Percentiles rank a stretch among this genome's conserved stretches.
These are phyloP conservation scores for Baryphthengus martii DNA, from an alignment of 2,113 vertebrate genomes.

Conservation along the genomic window DNA sequence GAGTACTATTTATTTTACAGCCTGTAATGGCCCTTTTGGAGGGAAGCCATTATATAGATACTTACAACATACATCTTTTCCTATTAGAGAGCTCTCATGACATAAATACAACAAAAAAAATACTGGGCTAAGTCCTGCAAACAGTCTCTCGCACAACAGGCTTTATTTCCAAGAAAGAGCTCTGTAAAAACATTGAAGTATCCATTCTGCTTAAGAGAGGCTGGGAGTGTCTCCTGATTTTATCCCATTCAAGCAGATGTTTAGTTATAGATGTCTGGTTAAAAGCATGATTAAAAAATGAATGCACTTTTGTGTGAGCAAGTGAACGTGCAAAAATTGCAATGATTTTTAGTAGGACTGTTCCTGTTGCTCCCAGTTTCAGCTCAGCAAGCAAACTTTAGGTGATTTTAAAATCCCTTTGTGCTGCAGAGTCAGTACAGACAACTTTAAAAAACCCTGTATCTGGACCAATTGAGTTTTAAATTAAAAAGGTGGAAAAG, in stretches of 20 bases:
- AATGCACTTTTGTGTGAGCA: neutral
- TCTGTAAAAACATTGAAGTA: neutral
- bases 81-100: conserved; percentile 33
- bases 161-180: conserved; percentile 43
- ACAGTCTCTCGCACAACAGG: neutral
- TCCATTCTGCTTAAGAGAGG: neutral
- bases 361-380: neutral
- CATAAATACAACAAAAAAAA: conserved; percentile 50
- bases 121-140: neutral
- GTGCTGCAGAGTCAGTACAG: neutral
- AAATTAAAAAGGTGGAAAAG: neutral
- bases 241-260: neutral
- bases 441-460: neutral
- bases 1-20: conserved; percentile 53
- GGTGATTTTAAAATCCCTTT: neutral
- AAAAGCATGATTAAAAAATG: neutral
- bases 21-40: conserved; percentile 60
- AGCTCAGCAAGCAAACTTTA: neutral
- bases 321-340: neutral
- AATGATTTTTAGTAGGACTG: neutral
- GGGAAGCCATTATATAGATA: conserved; percentile 44
- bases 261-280: neutral
- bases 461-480: neutral
- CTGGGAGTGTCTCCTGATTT: neutral
- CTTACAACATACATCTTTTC: conserved; percentile 41